phyloP scores from a whole-genome alignment of 1,140 invertebrate genomes.

The Megalopta genalis region DNA sequence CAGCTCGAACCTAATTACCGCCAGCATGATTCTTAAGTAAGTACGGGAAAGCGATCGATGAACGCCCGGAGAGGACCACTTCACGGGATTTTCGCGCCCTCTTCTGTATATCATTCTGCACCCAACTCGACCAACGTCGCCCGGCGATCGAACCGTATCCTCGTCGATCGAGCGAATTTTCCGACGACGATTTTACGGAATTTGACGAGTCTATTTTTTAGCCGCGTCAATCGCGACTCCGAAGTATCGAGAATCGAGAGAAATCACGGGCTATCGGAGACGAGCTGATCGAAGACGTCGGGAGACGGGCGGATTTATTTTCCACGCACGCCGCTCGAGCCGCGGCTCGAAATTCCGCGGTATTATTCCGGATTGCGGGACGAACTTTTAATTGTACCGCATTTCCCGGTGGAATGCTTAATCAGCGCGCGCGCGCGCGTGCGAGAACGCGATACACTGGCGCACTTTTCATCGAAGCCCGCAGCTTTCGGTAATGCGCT shows the following conservation, averaged over 20 bases:
- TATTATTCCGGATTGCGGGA: conserved; percentile 55
- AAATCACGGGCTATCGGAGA: too few species aligned
- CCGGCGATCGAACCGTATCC: too few species aligned
- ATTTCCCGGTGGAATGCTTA: conserved; percentile 54
- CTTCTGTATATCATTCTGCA: too few species aligned
- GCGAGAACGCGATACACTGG: conserved; percentile 34
- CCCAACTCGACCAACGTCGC: too few species aligned
- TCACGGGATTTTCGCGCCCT: not conserved
- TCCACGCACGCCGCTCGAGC: not conserved
- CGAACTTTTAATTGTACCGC: conserved; percentile 63
- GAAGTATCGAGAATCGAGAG: too few species aligned
- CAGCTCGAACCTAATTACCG: not conserved
- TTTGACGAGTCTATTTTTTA: too few species aligned
- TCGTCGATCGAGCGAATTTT: too few species aligned
- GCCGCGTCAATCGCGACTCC: too few species aligned
- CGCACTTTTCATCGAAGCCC: conserved; percentile 56
- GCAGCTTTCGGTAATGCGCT: conserved; percentile 56
- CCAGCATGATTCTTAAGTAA: not conserved
- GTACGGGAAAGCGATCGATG: not conserved
- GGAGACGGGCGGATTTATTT: not conserved
- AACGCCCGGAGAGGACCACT: too few species aligned
- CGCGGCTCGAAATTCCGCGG: conserved; percentile 29
- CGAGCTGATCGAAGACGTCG: not conserved
- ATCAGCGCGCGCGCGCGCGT: conserved; percentile 47
- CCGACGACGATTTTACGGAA: too few species aligned